Evolutionary conservation across 2,888 invertebrate species (phyloP).

Genomic region (Drosophila lutescens): DNA sequence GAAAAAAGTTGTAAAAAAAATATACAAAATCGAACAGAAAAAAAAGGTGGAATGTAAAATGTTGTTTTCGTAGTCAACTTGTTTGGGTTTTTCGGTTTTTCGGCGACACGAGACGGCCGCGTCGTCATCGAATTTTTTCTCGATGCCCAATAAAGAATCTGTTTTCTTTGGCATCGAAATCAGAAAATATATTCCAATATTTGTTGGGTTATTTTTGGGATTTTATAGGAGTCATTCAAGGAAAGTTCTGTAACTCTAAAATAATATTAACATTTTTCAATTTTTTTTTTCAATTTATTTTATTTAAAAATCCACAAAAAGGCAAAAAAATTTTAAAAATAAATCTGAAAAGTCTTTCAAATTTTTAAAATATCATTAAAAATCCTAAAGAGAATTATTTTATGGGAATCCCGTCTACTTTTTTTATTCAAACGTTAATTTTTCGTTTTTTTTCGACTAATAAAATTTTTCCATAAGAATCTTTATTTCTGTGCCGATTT

Average conservation of each 20-base stretch:
- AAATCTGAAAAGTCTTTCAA: no score
- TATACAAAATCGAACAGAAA: slow-evolving; percentile 27
- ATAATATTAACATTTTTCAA: no score
- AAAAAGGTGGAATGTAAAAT: slow-evolving; percentile 37
- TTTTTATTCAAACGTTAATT: neutral
- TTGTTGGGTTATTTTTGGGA: slow-evolving; percentile 13
- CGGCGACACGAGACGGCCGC: slow-evolving; percentile 35
- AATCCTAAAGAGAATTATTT: no score
- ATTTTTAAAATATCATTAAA: no score
- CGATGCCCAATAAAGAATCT: slow-evolving; percentile 34
- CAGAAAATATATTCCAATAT: slow-evolving; percentile 8
- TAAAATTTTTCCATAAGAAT: neutral
- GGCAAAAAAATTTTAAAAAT: no score
- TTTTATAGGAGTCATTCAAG: neutral
- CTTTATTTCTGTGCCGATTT: slow-evolving; percentile 1
- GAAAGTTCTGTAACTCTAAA: neutral
- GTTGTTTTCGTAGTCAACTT: slow-evolving; percentile 47
- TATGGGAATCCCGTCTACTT: neutral
- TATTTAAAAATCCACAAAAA: no score
- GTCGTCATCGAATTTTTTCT: slow-evolving; percentile 47
- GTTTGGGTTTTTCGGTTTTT: slow-evolving; percentile 36
- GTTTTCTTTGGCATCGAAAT: slow-evolving; percentile 26
- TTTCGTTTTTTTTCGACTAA: neutral
- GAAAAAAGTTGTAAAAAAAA: slow-evolving; percentile 35
- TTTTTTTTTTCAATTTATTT: no score